Conservation (phyloP, 2,888 invertebrate species). For the Euphydryas editha region DNA sequence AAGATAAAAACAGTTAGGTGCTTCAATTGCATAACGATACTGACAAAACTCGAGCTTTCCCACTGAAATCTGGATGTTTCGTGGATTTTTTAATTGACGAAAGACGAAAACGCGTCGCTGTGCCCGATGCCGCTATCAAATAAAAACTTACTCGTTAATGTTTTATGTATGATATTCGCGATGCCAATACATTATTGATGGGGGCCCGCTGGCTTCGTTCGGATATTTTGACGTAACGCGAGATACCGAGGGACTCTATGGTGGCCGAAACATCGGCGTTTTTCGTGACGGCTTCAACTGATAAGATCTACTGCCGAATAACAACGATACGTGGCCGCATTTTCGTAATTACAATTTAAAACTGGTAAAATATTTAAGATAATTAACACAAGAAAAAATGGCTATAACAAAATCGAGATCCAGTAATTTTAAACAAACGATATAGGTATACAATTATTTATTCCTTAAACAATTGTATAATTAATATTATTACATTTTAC, state of each 20-base stretch:
- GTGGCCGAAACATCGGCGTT: conserved; percentile 57
- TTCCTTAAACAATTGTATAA: neutral
- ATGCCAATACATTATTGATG: conserved; percentile 79
- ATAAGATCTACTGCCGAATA: conserved; percentile 61
- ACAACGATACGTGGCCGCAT: conserved; percentile 43
- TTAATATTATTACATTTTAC: too few relatives aligned
- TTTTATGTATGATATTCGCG: conserved; percentile 78
- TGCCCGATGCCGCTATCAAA: conserved; percentile 74
- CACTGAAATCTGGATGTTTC: conserved; percentile 72
- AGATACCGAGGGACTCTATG: conserved; percentile 74
- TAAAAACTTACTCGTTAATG: conserved; percentile 81
- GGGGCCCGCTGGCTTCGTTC: conserved; percentile 72
- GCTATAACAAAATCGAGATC: neutral
- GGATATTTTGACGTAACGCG: conserved; percentile 78
- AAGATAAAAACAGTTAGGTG: conserved; percentile 61
- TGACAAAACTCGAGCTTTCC: conserved; percentile 68
- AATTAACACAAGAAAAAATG: conserved; percentile 13
- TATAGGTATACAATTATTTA: neutral
- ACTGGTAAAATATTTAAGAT: conserved; percentile 29
- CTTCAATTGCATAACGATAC: conserved; percentile 65
- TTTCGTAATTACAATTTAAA: conserved; percentile 41
- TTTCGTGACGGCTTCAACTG: conserved; percentile 56
- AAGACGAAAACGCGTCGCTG: conserved; percentile 62
- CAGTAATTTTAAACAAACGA: neutral
- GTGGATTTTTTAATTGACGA: conserved; percentile 67